Percentiles rank a stretch among this genome's conserved stretches.
Conservation (phyloP, 2,888 invertebrate species). For the Mimachlamys varia region DNA sequence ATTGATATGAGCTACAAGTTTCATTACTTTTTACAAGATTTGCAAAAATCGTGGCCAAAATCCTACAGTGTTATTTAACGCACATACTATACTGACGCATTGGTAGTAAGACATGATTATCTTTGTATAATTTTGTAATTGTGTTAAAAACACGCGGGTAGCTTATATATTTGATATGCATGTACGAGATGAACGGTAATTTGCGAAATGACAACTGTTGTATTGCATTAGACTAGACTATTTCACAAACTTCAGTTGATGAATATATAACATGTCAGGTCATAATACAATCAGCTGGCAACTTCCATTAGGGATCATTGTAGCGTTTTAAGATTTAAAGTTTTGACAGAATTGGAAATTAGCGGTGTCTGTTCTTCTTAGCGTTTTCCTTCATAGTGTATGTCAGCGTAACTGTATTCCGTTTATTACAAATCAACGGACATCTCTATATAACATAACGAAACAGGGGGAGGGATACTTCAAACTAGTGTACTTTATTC, state of each 20-base stretch:
- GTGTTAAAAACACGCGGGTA: background rate
- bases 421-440: no score
- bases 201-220: background rate
- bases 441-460: no score
- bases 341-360: background rate
- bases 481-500: no score
- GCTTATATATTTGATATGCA: background rate
- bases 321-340: background rate
- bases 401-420: no score
- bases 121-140: background rate
- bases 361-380: no score
- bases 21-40: no score
- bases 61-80: no score
- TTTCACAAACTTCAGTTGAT: background rate
- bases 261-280: background rate
- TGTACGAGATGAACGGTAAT: background rate
- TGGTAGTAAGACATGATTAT: background rate
- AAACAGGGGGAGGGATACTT: no score
- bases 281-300: background rate
- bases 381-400: no score
- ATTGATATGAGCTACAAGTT: no score
- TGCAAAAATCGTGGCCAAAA: no score
- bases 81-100: background rate
- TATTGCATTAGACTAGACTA: background rate
- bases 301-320: background rate